Percentiles rank a stretch among this genome's conserved stretches.
phyloP scores from a whole-genome alignment of 2,797 vertebrate genomes.

The Bovichtus variegatus region DNA sequence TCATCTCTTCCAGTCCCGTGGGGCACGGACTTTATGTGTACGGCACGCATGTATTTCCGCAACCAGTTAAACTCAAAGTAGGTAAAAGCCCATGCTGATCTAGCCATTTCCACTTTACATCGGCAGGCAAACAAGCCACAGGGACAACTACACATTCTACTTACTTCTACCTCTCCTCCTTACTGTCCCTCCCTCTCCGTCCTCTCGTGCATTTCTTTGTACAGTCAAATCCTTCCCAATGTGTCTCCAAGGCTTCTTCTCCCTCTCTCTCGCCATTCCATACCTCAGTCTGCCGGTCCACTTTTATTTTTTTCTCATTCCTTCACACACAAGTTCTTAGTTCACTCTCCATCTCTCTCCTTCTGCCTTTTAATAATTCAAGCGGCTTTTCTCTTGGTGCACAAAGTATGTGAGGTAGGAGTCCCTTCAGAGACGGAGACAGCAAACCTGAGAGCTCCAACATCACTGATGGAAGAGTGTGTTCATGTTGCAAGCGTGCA shows the following conservation, averaged over 20 bases:
- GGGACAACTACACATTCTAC: constrained; percentile 53
- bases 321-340: constrained; percentile 45
- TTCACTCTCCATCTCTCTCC: constrained; percentile 46
- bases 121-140: constrained; percentile 72
- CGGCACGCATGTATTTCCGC: constrained; percentile 46
- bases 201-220: constrained; percentile 21
- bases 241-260: neutral
- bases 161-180: constrained; percentile 29
- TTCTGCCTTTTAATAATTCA: constrained; percentile 77
- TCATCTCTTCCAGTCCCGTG: constrained; percentile 48
- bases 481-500: neutral
- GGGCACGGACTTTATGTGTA: constrained; percentile 31
- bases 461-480: constrained; percentile 42
- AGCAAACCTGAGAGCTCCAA: constrained; percentile 30
- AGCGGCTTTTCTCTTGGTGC: constrained; percentile 55
- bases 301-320: constrained; percentile 19
- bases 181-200: constrained; percentile 18
- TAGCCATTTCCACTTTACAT: constrained; percentile 68
- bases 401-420: constrained; percentile 44
- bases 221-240: constrained; percentile 18
- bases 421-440: constrained; percentile 44
- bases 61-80: constrained; percentile 58
- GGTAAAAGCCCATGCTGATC: constrained; percentile 58
- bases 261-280: constrained; percentile 12
- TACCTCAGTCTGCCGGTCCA: constrained; percentile 7